phyloP scores from a whole-genome alignment of 2,113 vertebrate species.

The Oreotrochilus melanogaster region DNA sequence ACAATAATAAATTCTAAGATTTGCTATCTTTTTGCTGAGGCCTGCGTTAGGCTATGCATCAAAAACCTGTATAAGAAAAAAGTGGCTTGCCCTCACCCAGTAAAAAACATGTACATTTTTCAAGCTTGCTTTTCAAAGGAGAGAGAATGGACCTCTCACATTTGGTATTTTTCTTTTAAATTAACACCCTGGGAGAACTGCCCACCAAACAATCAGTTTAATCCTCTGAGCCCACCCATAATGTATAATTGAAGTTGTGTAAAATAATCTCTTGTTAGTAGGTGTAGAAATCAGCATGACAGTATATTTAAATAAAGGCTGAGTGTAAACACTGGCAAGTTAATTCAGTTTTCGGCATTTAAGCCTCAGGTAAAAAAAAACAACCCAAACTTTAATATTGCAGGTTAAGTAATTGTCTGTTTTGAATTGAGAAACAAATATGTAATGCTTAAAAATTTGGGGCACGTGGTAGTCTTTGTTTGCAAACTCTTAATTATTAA shows the following conservation, averaged over 20 bases:
- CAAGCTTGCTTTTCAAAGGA: constrained; percentile 52
- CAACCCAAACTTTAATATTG: neutral
- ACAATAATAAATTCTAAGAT: constrained; percentile 85
- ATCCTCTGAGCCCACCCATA: neutral
- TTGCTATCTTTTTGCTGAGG: constrained; percentile 80
- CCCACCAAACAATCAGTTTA: neutral
- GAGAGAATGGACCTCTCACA: neutral
- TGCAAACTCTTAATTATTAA: neutral
- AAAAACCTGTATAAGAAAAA: constrained; percentile 26
- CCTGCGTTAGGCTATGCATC: constrained; percentile 70
- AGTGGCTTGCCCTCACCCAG: neutral
- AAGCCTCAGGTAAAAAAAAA: neutral
- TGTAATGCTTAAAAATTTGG: neutral
- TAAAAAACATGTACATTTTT: constrained; percentile 61
- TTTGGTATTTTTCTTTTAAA: constrained; percentile 30
- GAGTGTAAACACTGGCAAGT: neutral
- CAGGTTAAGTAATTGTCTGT: constrained; percentile 25
- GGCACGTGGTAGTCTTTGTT: neutral
- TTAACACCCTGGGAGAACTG: neutral
- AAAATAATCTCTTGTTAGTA: constrained; percentile 21
- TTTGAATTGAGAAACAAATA: constrained; percentile 29
- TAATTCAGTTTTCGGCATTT: constrained; percentile 27
- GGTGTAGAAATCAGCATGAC: neutral
- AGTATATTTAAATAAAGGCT: constrained; percentile 17
- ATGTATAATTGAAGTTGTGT: constrained; percentile 4